Conservation (phyloP, 2,888 invertebrate genomes). For the Zelleria hepariella region DNA sequence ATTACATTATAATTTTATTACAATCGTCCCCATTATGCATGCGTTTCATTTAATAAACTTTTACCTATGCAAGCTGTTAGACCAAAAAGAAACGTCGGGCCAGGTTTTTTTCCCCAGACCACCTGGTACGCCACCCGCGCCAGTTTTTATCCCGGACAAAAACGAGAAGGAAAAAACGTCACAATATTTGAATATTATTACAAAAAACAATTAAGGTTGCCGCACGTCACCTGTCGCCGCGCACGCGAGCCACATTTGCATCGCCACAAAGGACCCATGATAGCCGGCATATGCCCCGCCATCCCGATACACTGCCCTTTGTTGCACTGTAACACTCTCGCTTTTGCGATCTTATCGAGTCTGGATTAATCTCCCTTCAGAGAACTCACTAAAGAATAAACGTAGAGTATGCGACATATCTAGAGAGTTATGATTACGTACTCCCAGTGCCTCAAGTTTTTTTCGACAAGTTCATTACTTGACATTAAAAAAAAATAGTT, state of each 20-base stretch:
- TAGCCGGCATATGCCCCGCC: slow-evolving; percentile 7
- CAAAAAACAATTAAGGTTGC: slow-evolving; percentile 70
- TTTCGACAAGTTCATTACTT: too few relatives aligned
- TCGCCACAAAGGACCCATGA: slow-evolving; percentile 45
- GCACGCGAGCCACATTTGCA: slow-evolving; percentile 52
- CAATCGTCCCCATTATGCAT: slow-evolving; percentile 2
- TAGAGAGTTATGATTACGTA: background rate
- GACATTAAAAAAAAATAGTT: too few relatives aligned
- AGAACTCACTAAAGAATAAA: background rate
- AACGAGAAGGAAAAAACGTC: slow-evolving; percentile 52
- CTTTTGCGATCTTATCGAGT: slow-evolving; percentile 29
- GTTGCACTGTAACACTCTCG: slow-evolving; percentile 22
- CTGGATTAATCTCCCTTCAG: background rate
- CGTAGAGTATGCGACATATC: background rate
- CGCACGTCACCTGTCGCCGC: slow-evolving; percentile 66
- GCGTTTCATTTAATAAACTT: slow-evolving; percentile 11
- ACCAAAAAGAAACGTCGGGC: slow-evolving; percentile 29
- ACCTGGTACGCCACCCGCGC: slow-evolving; percentile 67
- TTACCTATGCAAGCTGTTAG: slow-evolving; percentile 50
- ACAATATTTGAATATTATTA: slow-evolving; percentile 70
- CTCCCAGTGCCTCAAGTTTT: too few relatives aligned
- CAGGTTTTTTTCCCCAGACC: slow-evolving; percentile 47
- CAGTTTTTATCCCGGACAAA: slow-evolving; percentile 42
- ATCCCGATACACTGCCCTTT: slow-evolving; percentile 19
- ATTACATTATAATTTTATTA: background rate